Percentiles rank a stretch among this genome's conserved stretches.
These are phyloP conservation scores for Trissonchulus sp. DNA, from an alignment of 2,888 invertebrate genomes.

Conservation along the genomic window DNA sequence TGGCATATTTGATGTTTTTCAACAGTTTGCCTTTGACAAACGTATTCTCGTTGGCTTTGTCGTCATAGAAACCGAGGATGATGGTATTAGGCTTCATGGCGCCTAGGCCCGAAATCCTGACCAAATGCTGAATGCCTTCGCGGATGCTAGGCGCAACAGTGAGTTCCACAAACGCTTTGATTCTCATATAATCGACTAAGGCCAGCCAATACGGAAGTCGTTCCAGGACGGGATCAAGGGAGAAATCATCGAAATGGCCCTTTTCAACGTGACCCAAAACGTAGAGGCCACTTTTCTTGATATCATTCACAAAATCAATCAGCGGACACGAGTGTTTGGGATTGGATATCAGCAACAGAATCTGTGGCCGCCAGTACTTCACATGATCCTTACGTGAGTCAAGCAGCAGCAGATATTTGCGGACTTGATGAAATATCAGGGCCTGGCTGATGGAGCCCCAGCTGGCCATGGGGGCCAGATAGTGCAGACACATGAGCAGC, in stretches of 20 bases:
- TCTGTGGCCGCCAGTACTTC: conserved; percentile 97
- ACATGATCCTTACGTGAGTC: conserved; percentile 96
- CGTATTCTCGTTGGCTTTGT: conserved; percentile 67
- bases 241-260: conserved; percentile 55
- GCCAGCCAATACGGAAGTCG: conserved; percentile 83
- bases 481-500: conserved; percentile 77
- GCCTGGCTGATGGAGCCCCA: conserved; percentile 99
- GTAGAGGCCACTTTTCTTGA: conserved; percentile 82
- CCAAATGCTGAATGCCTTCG: conserved; percentile 83
- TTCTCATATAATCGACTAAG: conserved; percentile 74
- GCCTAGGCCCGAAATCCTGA: conserved; percentile 64
- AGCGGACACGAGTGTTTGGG: conserved; percentile 82
- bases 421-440: conserved; percentile 95
- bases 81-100: conserved; percentile 99
- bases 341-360: conserved; percentile 81
- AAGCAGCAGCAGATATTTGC: conserved; percentile 88
- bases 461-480: conserved; percentile 70
- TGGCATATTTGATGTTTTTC: conserved; percentile 37
- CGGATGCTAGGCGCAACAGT: conserved; percentile 77
- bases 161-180: conserved; percentile 91
- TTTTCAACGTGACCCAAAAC: conserved; percentile 71
- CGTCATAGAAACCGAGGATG: conserved; percentile 84
- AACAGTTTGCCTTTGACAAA: conserved; percentile 56
- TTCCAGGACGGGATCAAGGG: conserved; percentile 66
- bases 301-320: conserved; percentile 92